Percentiles rank a stretch among this genome's conserved stretches.
Conservation (phyloP, 30 jellyfish, hydroid and myxozoan genomes). For the Aurelia sp. region DNA sequence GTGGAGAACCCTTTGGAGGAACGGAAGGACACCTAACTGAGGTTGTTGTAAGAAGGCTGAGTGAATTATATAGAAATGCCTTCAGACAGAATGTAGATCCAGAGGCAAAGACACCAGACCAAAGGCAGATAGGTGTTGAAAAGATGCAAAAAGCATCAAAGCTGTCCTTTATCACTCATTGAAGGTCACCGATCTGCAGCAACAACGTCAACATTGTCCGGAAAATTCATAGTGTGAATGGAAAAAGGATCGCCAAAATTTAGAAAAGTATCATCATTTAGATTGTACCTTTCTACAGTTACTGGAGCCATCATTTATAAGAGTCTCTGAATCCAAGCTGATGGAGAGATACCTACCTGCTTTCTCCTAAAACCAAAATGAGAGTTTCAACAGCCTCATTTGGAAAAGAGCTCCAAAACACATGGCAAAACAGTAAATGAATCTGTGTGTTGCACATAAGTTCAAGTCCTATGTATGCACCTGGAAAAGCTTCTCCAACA, state of each 20-base stretch:
- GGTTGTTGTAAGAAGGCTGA: constrained; percentile 5
- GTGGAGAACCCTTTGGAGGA: constrained; percentile 34
- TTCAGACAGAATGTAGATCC: constrained; percentile 37
- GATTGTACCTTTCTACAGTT: constrained; percentile 14
- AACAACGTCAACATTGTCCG: not conserved
- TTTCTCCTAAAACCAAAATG: too few species aligned
- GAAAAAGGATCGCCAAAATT: not conserved
- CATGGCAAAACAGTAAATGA: too few species aligned
- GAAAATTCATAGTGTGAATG: not conserved
- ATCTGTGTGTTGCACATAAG: too few species aligned
- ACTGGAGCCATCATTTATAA: not conserved
- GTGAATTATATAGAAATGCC: not conserved
- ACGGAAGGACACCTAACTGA: constrained; percentile 14
- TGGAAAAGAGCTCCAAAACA: constrained; percentile 38
- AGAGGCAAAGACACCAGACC: constrained; percentile 21
- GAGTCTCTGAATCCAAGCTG: constrained; percentile 19
- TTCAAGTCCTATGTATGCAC: too few species aligned
- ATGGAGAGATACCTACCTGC: not conserved
- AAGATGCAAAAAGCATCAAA: constrained; percentile 14
- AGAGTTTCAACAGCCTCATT: constrained; percentile 14
- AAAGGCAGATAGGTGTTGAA: constrained; percentile 10
- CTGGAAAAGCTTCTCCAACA: too few species aligned
- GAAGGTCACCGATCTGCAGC: not conserved
- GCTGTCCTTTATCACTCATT: constrained; percentile 23
- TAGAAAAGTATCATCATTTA: constrained; percentile 10